Evolutionary conservation across 2,888 invertebrate species (phyloP), one percentile per base, ranked within the genome.

Genomic region (Trachelus iudaicus): DNA sequence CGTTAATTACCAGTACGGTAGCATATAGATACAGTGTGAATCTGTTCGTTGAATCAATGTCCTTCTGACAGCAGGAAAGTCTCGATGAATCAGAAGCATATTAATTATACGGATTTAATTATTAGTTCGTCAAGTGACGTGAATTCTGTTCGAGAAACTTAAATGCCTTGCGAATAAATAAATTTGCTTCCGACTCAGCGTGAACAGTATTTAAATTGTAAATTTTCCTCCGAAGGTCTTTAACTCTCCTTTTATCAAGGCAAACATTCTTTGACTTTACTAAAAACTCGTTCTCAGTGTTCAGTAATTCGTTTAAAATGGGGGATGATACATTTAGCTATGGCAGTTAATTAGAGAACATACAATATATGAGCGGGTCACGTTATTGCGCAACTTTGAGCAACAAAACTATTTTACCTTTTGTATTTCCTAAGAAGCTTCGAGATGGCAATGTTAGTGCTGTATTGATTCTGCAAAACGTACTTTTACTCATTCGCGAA

Each of bases 301-400:
- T 40, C 40, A 30, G 69, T 69, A 30, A 33, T 69, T 33, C 4
- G 23, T 30, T 69, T 4, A 33, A 30, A 69, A 69, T 33, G 69
- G 30, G 6, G 3, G 76, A 73, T 80, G 15, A 6, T 79, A 80
- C 82, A 80, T 81, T 84, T 77, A 81, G 69, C 80, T 85, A 84
- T 85, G 85, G 82, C 84, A 86, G 83, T 87, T 84, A 81, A 83
- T 83, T 15, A 81, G 79, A 82, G 80, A 84, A 83, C 73, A 76
- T 82, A 79, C 79, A 79, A 79, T 31, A 33, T 69, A 80, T 80
- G 78, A 81, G 56, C 79, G 75, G 34, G 69, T 81, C 75, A 77
- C 40, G 77, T 75, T 81, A 79, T 73, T 79, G 76, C 81, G 82
- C 76, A 81, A 78, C 75, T 85, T 84, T 83, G 81, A 86, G 83